Evolutionary conservation across 2,113 vertebrate species (phyloP).

Genomic region (Sinocyclocheilus grahami): DNA sequence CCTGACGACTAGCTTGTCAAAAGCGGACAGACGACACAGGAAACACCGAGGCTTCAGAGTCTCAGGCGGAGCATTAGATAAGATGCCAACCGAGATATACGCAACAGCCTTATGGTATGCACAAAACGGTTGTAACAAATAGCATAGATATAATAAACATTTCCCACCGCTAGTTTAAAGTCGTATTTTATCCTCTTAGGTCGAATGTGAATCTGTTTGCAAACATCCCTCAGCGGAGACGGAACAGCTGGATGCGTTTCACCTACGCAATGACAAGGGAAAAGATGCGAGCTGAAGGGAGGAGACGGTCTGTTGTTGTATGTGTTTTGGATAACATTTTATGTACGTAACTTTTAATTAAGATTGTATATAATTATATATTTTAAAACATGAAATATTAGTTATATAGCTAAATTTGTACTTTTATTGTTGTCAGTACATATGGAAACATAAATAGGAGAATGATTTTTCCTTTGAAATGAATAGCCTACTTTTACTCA

Average conservation of each 20-base stretch:
- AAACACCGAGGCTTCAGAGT: slow-evolving; percentile 44
- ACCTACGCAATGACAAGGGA: not conserved
- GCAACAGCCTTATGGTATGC: not conserved
- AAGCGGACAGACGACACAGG: not conserved
- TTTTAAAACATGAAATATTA: not conserved
- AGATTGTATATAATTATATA: not conserved
- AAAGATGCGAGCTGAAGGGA: not conserved
- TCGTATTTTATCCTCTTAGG: not conserved
- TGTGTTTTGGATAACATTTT: not conserved
- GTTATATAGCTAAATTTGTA: not conserved
- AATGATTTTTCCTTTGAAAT: no score
- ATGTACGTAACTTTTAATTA: not conserved
- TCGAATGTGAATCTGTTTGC: not conserved
- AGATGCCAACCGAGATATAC: not conserved
- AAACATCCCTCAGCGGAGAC: not conserved
- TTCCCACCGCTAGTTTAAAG: not conserved
- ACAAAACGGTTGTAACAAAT: not conserved
- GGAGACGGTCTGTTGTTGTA: not conserved
- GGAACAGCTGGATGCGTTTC: not conserved
- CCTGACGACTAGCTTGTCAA: not conserved
- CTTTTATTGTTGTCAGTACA: not conserved
- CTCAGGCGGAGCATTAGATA: no score
- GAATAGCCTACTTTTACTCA: not conserved
- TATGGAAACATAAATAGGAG: not conserved
- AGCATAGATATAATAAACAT: not conserved